Base-by-base conservation (phyloP, 2,888 invertebrate genomes). In the Meiosimyza platycephala region DNA sequence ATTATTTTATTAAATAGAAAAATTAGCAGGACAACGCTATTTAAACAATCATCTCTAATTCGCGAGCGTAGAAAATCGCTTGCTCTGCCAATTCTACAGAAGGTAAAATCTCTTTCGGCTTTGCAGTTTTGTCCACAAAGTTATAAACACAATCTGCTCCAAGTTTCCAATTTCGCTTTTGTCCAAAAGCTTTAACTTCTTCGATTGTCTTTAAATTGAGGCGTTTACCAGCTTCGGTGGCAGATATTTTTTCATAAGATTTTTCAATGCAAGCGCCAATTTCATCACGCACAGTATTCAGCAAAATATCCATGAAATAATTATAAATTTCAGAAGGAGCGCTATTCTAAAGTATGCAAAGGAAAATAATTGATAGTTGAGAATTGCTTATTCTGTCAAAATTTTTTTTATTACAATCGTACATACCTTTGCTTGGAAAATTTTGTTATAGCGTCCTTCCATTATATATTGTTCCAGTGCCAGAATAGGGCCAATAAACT, bases 361-460 rank as follows among this genome's bases (percentile, higher is more conserved):
- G 15, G 67, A 66, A 76, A 77, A 68, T 73, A 60, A 55, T 6
- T 59, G 22, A 50, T 33, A 22, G 22, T 22, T 22, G 22, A 22
- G 22, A 22, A 22, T 22, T 22, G 22, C 22, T 22, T n/a, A n/a
- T 2, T 22, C 22, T 22, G 22, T 2, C 22, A 22, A 2, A 22
- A 22, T 2, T 28, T 33, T 33, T 16, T 18, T 13, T 60, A 52
- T 15, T 64, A 3, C 12, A 18, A 28, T 16, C 67, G 66, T 79
- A n/a, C n/a, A n/a, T n/a, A 90, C 93, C 88, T 96, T 95, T 1
- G 96, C 96, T 79, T 96, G 90, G 84, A 97, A 97, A 72, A 97
- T 95, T 88, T 99, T 99, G 86, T 99, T 99, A 85, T 99, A 99
- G 79, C 97, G 96, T 64, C 99, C 99, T 87, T 99, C 99, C 98